Percentiles rank a stretch among this genome's conserved stretches.
Evolutionary conservation across 1,140 invertebrate species (phyloP).

Genomic region (Pemphigus obesinymphae): DNA sequence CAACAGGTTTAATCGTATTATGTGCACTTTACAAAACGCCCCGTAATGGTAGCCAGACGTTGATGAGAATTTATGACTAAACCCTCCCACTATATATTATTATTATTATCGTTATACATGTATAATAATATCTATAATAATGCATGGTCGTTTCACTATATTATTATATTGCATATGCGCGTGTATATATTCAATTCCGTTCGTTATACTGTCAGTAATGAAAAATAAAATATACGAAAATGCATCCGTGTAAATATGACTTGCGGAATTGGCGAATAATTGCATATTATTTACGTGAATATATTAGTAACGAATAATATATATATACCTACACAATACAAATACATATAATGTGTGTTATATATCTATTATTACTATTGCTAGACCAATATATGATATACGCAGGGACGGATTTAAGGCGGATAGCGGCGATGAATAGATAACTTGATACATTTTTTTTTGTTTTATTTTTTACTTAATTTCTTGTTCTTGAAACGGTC

Average conservation of each 20-base stretch:
- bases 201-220: conserved; percentile 7
- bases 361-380: no score
- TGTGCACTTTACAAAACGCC: conserved; percentile 39
- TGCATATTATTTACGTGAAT: background rate
- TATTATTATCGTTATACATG: no score
- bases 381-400: no score
- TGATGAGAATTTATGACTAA: conserved; percentile 39
- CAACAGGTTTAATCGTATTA: conserved; percentile 41
- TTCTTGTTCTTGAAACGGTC: no score
- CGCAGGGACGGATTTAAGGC: no score
- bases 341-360: no score
- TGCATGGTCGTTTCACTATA: conserved; percentile 8
- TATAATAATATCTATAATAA: background rate
- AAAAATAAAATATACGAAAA: background rate
- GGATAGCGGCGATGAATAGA: no score
- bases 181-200: conserved; percentile 19
- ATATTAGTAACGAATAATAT: no score
- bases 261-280: background rate
- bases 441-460: no score
- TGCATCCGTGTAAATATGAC: background rate
- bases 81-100: conserved; percentile 35
- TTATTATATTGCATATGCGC: no score
- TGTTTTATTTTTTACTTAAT: no score
- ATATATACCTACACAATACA: no score
- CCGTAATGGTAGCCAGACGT: conserved; percentile 35